These are phyloP conservation scores for Euthynnus affinis DNA, from an alignment of 2,797 vertebrate genomes.

Conservation along the genomic window DNA sequence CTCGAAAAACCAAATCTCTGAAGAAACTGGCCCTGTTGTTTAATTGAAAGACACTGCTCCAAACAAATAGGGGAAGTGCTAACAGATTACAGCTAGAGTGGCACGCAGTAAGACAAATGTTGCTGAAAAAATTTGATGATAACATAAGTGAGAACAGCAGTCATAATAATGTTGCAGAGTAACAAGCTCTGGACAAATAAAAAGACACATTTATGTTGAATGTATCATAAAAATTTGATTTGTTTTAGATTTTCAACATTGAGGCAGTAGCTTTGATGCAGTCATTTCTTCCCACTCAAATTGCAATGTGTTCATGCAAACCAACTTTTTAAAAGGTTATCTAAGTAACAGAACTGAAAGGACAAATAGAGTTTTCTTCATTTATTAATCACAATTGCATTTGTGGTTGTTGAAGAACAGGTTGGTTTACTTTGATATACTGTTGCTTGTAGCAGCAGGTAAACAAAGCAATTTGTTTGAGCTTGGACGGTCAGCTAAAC, in stretches of 20 bases:
- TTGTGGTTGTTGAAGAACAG: not conserved
- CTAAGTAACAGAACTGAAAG: not conserved
- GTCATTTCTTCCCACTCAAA: not conserved
- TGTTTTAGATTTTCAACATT: no score
- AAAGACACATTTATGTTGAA: no score
- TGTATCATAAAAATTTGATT: no score
- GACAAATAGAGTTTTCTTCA: not conserved
- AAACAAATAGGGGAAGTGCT: slow-evolving; percentile 47
- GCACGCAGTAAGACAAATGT: slow-evolving; percentile 5
- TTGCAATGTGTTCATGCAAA: not conserved
- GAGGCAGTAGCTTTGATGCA: slow-evolving; percentile 6
- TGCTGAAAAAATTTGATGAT: not conserved
- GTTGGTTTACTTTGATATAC: not conserved
- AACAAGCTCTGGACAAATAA: no score
- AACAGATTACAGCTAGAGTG: slow-evolving; percentile 35
- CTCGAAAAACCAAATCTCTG: slow-evolving; percentile 57
- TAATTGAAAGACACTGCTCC: slow-evolving; percentile 65
- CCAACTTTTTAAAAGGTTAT: not conserved
- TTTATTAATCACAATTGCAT: not conserved
- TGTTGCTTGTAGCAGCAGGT: not conserved
- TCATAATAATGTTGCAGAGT: not conserved
- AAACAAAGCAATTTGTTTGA: not conserved
- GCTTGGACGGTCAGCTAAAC: not conserved
- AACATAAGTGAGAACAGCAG: not conserved
- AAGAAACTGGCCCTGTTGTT: slow-evolving; percentile 50